phyloP scores from a whole-genome alignment of 1,140 invertebrate genomes.

The Myzus persicae region DNA sequence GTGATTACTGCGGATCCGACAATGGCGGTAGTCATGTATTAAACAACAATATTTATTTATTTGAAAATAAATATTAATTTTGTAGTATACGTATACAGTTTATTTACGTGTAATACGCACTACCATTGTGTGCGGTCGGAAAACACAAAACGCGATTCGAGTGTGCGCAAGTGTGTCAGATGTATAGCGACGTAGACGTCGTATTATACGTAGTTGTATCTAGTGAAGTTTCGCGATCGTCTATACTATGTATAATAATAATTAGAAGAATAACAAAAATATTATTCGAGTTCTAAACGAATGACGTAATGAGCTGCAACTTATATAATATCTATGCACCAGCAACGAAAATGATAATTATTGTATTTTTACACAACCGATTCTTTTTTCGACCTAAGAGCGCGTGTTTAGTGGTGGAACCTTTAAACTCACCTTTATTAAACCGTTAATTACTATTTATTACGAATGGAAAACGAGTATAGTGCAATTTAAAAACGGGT shows the following conservation, averaged over 20 bases:
- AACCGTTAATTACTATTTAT: not conserved
- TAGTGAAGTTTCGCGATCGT: not conserved
- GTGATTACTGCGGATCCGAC: not conserved
- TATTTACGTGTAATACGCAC: not conserved
- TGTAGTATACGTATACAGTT: not conserved
- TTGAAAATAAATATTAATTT: conserved; percentile 1
- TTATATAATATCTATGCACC: too few relatives aligned
- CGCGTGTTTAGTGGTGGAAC: not conserved
- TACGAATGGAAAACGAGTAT: not conserved
- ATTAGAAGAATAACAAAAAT: not conserved
- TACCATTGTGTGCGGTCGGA: not conserved
- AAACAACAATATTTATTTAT: conserved; percentile 7
- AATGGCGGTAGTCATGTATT: not conserved
- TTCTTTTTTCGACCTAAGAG: not conserved
- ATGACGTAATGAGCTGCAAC: not conserved
- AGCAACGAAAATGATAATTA: not conserved
- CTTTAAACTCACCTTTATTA: not conserved
- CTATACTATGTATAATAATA: not conserved
- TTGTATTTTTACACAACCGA: not conserved
- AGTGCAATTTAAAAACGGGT: not conserved
- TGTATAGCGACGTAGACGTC: not conserved
- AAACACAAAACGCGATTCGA: not conserved
- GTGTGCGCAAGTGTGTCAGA: not conserved
- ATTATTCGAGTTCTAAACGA: not conserved
- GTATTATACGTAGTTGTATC: not conserved